Evolutionary conservation across 1,140 invertebrate genomes (phyloP), one percentile per base, ranked within the genome.

Genomic region (Grapholita molesta): DNA sequence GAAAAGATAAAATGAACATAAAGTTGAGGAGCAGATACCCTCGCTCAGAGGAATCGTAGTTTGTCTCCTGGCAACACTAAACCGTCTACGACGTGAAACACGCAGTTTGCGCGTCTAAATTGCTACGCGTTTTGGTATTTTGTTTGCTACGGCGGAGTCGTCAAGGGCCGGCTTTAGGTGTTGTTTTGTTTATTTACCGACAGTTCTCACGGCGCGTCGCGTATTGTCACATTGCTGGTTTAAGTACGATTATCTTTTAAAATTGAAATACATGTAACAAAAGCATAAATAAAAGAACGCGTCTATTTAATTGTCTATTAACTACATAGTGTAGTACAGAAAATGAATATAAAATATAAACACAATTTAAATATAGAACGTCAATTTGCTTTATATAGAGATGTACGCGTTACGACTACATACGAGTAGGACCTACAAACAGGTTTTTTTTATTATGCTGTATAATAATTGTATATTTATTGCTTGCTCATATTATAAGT

Each of bases 1-100:
- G 82, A 86, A 90, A 88, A 89, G 87, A 91, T 91, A 91, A 91
- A 91, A 91, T 87, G 87, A 89, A 89, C 85, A 86, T 89, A 89
- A 89, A 89, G 82, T 91, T 89, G 84, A 89, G 86, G 74, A 85
- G 83, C 77, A 86, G 83, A 90, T 90, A 88, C 84, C 84, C 82
- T 72, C 75, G 85, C 86, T 84, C 84, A 73, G 81, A 88, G 85
- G 86, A 88, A 86, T 89, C 85, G 82, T 89, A 88, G 88, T 88
- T 74, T 88, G 77, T 79, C 89, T 89, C 89, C 61, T 72, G 89
- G 72, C 80, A 86, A 73, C 82, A 91, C 83, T 91, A 89, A 89
- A 89, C 79, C 78, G 71, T 71, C 73, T 74, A 74, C 78, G 79
- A 73, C 76, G 70, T 67, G 66, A 69, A 74, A 78, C 79, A 83